Percentiles rank a stretch among this genome's conserved stretches.
Evolutionary conservation across 2,888 invertebrate species (phyloP).

Genomic region (Chalcosyrphus nemorum): DNA sequence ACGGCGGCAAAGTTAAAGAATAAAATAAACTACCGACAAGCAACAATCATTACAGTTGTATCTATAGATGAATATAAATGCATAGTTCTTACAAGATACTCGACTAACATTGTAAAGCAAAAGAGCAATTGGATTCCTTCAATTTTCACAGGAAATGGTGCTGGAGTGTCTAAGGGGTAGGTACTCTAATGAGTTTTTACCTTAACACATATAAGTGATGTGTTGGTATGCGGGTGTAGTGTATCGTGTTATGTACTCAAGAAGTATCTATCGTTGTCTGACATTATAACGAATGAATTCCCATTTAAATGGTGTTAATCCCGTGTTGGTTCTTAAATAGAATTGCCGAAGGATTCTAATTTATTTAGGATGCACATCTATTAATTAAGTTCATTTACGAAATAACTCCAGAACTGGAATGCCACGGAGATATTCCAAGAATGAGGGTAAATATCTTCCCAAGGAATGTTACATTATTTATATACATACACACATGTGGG

Average conservation of each 20-base stretch:
- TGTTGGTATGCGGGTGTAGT: constrained; percentile 2
- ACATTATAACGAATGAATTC: constrained; percentile 66
- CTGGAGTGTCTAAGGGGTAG: constrained; percentile 1
- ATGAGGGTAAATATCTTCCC: background rate
- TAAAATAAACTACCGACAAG: constrained; percentile 44
- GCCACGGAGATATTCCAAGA: constrained; percentile 16
- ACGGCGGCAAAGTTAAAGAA: constrained; percentile 22
- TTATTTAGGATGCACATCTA: constrained; percentile 66
- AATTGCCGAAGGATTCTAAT: constrained; percentile 62
- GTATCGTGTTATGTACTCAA: background rate
- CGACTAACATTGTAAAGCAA: background rate
- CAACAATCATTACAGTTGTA: constrained; percentile 11
- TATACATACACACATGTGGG: background rate
- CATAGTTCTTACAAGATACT: background rate
- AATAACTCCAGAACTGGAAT: constrained; percentile 45
- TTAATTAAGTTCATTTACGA: constrained; percentile 68
- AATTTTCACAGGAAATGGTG: constrained; percentile 13
- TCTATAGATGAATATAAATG: too few species aligned
- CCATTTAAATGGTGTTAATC: constrained; percentile 65
- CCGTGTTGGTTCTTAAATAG: constrained; percentile 51
- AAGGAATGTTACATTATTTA: background rate
- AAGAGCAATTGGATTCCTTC: constrained; percentile 30
- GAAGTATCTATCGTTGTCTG: constrained; percentile 43
- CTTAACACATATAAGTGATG: constrained; percentile 62
- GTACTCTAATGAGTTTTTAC: constrained; percentile 63